Percentiles rank a stretch among this genome's conserved stretches.
Conservation (phyloP, 2,113 vertebrate genomes). For the Panurus biarmicus region DNA sequence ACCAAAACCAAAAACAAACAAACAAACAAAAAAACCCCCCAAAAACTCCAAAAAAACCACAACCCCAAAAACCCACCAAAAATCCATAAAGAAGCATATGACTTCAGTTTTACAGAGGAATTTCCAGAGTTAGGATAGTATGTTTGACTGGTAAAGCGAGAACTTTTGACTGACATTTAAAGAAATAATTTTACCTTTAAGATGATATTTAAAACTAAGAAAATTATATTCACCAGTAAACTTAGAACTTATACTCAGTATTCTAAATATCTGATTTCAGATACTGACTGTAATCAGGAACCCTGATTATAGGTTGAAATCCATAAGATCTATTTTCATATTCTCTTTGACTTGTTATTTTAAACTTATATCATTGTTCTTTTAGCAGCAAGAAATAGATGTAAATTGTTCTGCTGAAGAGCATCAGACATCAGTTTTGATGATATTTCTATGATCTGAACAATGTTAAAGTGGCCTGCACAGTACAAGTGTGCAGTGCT, state of each 20-base stretch:
- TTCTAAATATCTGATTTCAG: neutral
- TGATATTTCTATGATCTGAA: neutral
- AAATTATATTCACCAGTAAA: neutral
- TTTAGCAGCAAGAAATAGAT: neutral
- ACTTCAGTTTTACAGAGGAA: neutral
- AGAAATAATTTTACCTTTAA: neutral
- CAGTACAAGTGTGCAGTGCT: neutral
- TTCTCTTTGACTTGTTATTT: conserved; percentile 4
- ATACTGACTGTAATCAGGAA: neutral
- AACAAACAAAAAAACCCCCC: neutral
- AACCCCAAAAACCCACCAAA: no score
- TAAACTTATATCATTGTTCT: neutral
- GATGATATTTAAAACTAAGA: neutral
- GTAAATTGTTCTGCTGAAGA: neutral
- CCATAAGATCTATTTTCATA: neutral
- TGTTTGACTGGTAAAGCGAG: neutral
- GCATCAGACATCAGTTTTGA: neutral
- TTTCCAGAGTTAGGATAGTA: neutral
- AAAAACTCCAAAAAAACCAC: no score
- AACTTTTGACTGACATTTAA: neutral
- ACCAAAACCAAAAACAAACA: no score
- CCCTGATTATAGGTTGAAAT: neutral
- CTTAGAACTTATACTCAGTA: neutral
- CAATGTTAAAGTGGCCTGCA: neutral
- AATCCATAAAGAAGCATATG: neutral